A percentile compares a stretch with the other conserved stretches of the same genome.
phyloP scores from a whole-genome alignment of 2,113 vertebrate species.

The Verasper variegatus region DNA sequence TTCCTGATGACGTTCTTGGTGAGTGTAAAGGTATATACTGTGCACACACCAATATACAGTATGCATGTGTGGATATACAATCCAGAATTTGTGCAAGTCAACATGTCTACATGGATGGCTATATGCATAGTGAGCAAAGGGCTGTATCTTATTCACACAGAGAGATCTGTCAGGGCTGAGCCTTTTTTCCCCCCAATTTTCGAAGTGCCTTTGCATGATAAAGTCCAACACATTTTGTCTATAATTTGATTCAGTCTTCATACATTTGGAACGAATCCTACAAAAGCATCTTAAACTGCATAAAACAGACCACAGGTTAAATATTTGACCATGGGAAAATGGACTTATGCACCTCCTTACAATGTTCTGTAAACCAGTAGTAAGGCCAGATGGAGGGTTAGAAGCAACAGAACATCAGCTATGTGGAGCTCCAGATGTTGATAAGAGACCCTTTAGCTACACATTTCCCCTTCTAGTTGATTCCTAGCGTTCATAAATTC shows the following conservation, averaged over 20 bases:
- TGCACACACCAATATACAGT: neutral
- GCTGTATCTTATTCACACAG: too few species aligned
- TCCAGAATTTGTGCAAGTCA: too few species aligned
- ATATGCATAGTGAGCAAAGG: too few species aligned
- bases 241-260: neutral
- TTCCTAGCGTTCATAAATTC: constrained; percentile 65
- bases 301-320: constrained; percentile 15
- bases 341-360: constrained; percentile 4
- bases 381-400: constrained; percentile 29
- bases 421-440: constrained; percentile 59
- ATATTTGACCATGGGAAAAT: constrained; percentile 17
- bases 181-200: neutral
- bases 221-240: neutral
- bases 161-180: too few species aligned
- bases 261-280: neutral
- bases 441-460: constrained; percentile 42
- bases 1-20: too few species aligned
- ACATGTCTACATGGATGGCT: too few species aligned
- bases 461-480: constrained; percentile 40
- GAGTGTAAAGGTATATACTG: too few species aligned
- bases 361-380: constrained; percentile 5
- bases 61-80: too few species aligned
- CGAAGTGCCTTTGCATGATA: neutral
- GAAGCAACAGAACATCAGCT: constrained; percentile 36
- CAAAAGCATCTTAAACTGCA: neutral